Conservation (phyloP, 2,797 vertebrate genomes). For the Novumbra hubbsi region DNA sequence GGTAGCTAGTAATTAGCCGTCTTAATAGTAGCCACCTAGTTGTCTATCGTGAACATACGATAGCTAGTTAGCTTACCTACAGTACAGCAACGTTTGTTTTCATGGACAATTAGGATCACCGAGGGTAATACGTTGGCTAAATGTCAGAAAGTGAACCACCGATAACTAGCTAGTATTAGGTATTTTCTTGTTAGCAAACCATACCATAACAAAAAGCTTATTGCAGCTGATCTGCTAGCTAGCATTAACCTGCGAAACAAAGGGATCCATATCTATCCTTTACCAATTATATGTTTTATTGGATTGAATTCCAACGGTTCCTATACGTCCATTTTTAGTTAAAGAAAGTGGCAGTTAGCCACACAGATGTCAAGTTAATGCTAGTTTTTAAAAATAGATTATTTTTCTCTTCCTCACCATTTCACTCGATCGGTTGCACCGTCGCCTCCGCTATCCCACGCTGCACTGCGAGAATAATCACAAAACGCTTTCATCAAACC, state of each 20-base stretch:
- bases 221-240: background rate
- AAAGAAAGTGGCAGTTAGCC: background rate
- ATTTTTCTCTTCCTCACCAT: slow-evolving; percentile 63
- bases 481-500: slow-evolving; percentile 33
- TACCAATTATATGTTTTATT: background rate
- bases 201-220: background rate
- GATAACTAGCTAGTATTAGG: background rate
- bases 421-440: slow-evolving; percentile 64
- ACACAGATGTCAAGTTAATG: background rate
- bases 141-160: background rate
- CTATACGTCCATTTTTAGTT: background rate
- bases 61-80: background rate
- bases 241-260: slow-evolving; percentile 31
- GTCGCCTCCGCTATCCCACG: slow-evolving; percentile 63
- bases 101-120: background rate
- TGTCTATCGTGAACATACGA: no score
- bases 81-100: background rate
- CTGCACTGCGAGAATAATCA: slow-evolving; percentile 59
- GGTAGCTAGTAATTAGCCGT: background rate
- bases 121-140: background rate
- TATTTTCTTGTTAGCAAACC: background rate
- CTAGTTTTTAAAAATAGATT: slow-evolving; percentile 1
- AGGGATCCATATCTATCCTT: slow-evolving; percentile 19
- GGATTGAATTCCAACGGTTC: background rate
- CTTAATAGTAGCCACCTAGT: background rate